Conservation (phyloP, 2,113 vertebrate genomes). For the Elephas maximus region DNA sequence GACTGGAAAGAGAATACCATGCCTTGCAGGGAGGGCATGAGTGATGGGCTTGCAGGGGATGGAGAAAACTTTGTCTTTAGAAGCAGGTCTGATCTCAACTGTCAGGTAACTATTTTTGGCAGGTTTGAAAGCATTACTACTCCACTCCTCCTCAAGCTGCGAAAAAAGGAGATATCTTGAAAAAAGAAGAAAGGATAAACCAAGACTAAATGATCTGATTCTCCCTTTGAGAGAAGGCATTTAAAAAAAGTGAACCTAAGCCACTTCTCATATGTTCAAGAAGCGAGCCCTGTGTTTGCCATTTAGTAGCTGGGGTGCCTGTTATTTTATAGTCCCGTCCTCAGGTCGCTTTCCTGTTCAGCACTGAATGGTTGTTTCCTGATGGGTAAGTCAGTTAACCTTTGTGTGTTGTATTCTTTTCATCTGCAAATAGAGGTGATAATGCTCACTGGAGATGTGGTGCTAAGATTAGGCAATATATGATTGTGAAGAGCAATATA, state of each 20-base stretch:
- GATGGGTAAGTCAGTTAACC: slow-evolving; percentile 80
- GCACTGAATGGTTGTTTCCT: slow-evolving; percentile 62
- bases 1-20: background rate
- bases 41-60: background rate
- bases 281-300: slow-evolving; percentile 59
- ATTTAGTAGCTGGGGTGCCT: slow-evolving; percentile 8
- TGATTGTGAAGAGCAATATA: slow-evolving; percentile 78
- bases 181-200: slow-evolving; percentile 50
- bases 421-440: slow-evolving; percentile 67
- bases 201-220: slow-evolving; percentile 77
- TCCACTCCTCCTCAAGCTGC: slow-evolving; percentile 5
- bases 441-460: slow-evolving; percentile 69
- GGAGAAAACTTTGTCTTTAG: slow-evolving; percentile 8
- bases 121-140: slow-evolving; percentile 51
- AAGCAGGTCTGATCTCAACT: slow-evolving; percentile 46
- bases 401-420: slow-evolving; percentile 73
- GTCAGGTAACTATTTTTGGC: slow-evolving; percentile 21
- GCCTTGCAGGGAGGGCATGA: background rate
- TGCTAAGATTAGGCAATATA: slow-evolving; percentile 75
- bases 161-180: slow-evolving; percentile 38
- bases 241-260: slow-evolving; percentile 32
- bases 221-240: slow-evolving; percentile 59
- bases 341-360: slow-evolving; percentile 26
- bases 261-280: background rate
- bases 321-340: slow-evolving; percentile 31